phyloP scores from a whole-genome alignment of 2,113 vertebrate genomes.

The Ageneiosus marmoratus region DNA sequence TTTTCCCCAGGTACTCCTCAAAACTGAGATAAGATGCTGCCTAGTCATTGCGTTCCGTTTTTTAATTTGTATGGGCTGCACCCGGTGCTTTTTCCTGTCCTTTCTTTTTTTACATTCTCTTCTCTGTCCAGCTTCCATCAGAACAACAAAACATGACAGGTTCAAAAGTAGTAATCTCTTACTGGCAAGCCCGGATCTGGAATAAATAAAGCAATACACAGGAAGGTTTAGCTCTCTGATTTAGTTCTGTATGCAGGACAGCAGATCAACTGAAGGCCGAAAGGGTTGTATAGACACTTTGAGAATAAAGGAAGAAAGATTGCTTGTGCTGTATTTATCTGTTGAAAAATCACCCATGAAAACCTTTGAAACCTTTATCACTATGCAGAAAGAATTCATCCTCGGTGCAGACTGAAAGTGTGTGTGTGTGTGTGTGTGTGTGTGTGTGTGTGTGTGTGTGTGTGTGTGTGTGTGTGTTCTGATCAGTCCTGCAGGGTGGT shows the following conservation, averaged over 20 bases:
- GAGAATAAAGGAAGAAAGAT: slow-evolving; percentile 61
- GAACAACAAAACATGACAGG: slow-evolving; percentile 68
- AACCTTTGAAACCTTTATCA: slow-evolving; percentile 78
- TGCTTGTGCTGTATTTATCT: slow-evolving; percentile 73
- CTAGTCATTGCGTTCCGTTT: slow-evolving; percentile 9
- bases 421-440: slow-evolving; percentile 11
- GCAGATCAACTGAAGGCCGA: slow-evolving; percentile 63
- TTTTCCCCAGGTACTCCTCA: slow-evolving; percentile 2
- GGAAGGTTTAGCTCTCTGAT: slow-evolving; percentile 68
- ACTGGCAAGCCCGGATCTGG: slow-evolving; percentile 75
- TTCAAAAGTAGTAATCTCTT: slow-evolving; percentile 74
- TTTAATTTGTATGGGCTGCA: slow-evolving; percentile 35
- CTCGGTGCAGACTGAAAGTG: slow-evolving; percentile 54
- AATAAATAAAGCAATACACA: slow-evolving; percentile 71
- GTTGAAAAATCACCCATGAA: slow-evolving; percentile 72
- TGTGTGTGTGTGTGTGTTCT: slow-evolving; percentile 56
- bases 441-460: slow-evolving; percentile 47
- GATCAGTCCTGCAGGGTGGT: slow-evolving; percentile 47
- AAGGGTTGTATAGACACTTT: slow-evolving; percentile 55
- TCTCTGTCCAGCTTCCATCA: slow-evolving; percentile 67
- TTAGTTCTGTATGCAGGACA: slow-evolving; percentile 65
- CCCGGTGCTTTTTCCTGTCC: neutral
- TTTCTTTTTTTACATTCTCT: slow-evolving; percentile 64
- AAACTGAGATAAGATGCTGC: slow-evolving; percentile 17
- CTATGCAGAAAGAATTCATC: slow-evolving; percentile 71